Percentiles rank a stretch among this genome's conserved stretches.
These are phyloP conservation scores for Stegophylla sp. DNA, from an alignment of 2,888 invertebrate genomes.

Conservation along the genomic window DNA sequence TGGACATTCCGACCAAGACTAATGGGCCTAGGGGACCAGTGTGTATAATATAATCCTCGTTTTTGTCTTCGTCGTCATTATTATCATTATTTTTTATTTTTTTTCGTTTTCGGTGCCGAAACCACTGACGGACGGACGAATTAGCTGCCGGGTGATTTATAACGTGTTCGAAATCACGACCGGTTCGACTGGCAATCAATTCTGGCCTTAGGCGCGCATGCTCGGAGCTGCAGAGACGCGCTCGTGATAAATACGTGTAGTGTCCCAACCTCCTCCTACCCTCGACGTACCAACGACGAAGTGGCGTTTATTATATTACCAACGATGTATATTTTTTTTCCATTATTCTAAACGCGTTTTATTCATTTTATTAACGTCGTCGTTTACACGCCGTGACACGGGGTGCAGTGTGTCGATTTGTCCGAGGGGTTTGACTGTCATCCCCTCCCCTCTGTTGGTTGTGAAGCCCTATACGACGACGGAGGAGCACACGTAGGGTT, in stretches of 20 bases:
- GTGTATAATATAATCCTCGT: not conserved
- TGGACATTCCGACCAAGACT: slow-evolving; percentile 41
- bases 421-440: not conserved
- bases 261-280: not conserved
- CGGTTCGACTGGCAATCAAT: slow-evolving; percentile 58
- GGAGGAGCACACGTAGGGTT: slow-evolving; percentile 46
- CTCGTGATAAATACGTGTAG: slow-evolving; percentile 45
- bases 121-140: slow-evolving; percentile 50
- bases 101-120: slow-evolving; percentile 35
- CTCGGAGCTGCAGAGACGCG: slow-evolving; percentile 19
- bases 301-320: not conserved
- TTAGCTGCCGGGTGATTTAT: slow-evolving; percentile 58
- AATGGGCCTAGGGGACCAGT: slow-evolving; percentile 20
- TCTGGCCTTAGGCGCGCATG: slow-evolving; percentile 47
- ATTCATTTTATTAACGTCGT: slow-evolving; percentile 29
- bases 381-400: slow-evolving; percentile 10
- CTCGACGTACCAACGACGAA: not conserved
- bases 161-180: slow-evolving; percentile 58
- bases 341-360: not conserved
- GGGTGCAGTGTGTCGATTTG: slow-evolving; percentile 7
- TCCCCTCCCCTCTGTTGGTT: not conserved
- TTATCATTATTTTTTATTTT: slow-evolving; percentile 24
- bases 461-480: slow-evolving; percentile 10
- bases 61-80: not conserved
- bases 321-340: not conserved